Evolutionary conservation across 2,797 vertebrate genomes (phyloP), one percentile per base, ranked within the genome.

Genomic region (Phataginus tetradactyla): DNA sequence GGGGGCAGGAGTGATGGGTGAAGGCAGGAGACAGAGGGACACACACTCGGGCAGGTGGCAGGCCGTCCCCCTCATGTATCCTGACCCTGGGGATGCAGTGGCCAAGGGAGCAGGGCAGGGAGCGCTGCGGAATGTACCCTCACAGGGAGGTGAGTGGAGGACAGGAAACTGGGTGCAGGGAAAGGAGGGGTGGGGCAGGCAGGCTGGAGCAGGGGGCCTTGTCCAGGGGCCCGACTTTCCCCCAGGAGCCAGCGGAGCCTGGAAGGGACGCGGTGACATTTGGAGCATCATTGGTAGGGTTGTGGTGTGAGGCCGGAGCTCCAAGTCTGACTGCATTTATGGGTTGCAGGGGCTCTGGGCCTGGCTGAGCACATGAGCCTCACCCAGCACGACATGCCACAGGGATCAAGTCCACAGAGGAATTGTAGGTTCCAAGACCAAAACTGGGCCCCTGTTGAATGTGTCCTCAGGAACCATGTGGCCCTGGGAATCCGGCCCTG

Each of bases 281-380:
- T 72, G 42, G 66, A 61, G 63, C 87, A 64, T 25, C 39, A 23
- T 42, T 55, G 59, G 86, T 49, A 61, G 83, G 37, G 59, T 18
- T 7, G 25, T 75, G 45, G 78, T 77, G 85, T 32, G 69, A 94
- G 89, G 57, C 32, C 29, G 18, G 66, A 53, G 55, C 32, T 61
- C 59, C 27, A n/a, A 23, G 49, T 63, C 21, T 75, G 77, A 45
- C 79, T 83, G 45, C 61, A 2, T 61, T 39, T 80, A 15, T 42
- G 51, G 63, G 80, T 78, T 37, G 21, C 57, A 79, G 74, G 86
- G 86, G 68, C 37, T 61, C 80, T 42, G 61, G 63, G 83, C 15
- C 61, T 57, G 18, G 29, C 75, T 1, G 4, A 34, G 7, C 69
- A 71, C 49, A 17, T 64, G 15, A 42, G 18, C 71, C 32, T 55